These are phyloP conservation scores for Chromoteleia sp. DNA, from an alignment of 2,888 invertebrate species.

Conservation along the genomic window DNA sequence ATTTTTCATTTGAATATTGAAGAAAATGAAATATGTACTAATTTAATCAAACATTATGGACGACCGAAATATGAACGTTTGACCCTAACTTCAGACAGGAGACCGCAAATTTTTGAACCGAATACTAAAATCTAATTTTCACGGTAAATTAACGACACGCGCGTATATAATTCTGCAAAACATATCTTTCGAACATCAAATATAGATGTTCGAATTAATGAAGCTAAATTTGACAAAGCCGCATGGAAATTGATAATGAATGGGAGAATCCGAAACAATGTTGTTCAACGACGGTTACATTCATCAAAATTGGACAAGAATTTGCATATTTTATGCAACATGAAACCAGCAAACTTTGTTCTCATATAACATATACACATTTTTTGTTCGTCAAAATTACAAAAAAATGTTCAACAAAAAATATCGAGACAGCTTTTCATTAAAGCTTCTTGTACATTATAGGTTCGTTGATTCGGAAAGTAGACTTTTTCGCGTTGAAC, in stretches of 20 bases:
- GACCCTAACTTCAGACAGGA: not conserved
- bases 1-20: too few species aligned
- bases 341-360: too few species aligned
- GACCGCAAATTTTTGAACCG: not conserved
- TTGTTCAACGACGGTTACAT: constrained; percentile 43
- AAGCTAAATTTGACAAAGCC: constrained; percentile 55
- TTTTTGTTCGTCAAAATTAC: not conserved
- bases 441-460: constrained; percentile 38
- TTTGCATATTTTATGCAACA: constrained; percentile 39
- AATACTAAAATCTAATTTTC: not conserved
- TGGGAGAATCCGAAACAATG: constrained; percentile 43
- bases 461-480: constrained; percentile 31
- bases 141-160: not conserved
- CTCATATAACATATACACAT: constrained; percentile 8
- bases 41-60: too few species aligned
- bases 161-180: constrained; percentile 19
- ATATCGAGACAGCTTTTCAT: constrained; percentile 23
- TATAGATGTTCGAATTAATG: constrained; percentile 44
- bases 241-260: constrained; percentile 52
- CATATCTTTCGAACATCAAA: constrained; percentile 28
- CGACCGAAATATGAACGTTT: not conserved
- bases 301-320: constrained; percentile 51
- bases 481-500: constrained; percentile 18
- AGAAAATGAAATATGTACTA: too few species aligned
- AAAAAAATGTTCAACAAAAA: constrained; percentile 3